Conservation (phyloP, 2,888 invertebrate species). For the Capitulum mitella region DNA sequence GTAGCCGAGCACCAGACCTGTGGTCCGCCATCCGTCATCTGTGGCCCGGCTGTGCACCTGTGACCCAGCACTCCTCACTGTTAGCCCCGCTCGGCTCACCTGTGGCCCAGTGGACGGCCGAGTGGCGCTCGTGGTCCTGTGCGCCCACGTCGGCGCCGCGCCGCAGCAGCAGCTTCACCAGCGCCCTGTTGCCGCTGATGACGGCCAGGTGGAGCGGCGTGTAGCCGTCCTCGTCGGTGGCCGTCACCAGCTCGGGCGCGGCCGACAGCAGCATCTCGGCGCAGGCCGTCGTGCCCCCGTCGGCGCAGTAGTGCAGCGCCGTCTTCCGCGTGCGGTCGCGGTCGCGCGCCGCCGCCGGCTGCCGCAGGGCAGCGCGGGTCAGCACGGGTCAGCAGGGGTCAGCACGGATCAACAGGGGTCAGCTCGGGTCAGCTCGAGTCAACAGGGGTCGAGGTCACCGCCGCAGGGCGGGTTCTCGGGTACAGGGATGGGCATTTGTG, state of each 20-base stretch:
- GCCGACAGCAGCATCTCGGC: conserved; percentile 65
- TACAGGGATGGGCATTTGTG: no score
- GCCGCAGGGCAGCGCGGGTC: not conserved
- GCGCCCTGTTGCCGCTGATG: conserved; percentile 61
- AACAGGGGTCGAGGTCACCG: no score
- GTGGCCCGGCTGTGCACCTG: no score
- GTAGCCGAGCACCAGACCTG: no score
- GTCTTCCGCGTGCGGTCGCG: conserved; percentile 75
- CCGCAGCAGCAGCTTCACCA: conserved; percentile 57
- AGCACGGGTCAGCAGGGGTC: not conserved
- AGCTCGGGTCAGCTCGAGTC: no score
- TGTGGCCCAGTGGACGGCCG: conserved; percentile 96
- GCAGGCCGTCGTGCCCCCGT: conserved; percentile 57
- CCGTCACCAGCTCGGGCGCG: conserved; percentile 67
- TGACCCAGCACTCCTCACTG: conserved; percentile 16
- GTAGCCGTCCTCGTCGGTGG: conserved; percentile 85
- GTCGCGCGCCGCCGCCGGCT: conserved; percentile 53
- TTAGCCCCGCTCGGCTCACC: conserved; percentile 53
- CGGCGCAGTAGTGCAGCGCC: conserved; percentile 89
- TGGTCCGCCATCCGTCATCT: no score
- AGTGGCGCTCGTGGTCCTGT: conserved; percentile 87
- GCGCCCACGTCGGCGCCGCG: conserved; percentile 84
- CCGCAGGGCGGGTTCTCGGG: no score
- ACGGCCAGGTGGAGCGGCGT: conserved; percentile 92
- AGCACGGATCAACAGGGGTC: no score